A percentile compares a stretch with the other conserved stretches of the same genome.
Evolutionary conservation across 1,140 invertebrate genomes (phyloP).

Genomic region (Hydropsyche tenuis): DNA sequence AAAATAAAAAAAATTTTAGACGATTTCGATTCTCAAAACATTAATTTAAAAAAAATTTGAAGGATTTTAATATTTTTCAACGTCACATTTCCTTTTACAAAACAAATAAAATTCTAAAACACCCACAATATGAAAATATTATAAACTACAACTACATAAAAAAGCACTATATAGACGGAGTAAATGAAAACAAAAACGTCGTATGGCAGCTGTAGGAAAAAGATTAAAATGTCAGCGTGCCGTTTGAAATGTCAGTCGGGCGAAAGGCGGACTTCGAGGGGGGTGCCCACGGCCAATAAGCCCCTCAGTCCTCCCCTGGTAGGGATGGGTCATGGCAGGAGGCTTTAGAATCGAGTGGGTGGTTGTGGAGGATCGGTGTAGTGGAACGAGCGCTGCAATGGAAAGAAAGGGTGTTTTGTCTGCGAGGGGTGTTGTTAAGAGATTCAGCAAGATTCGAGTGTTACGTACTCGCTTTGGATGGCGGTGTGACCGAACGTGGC

Average conservation of each 20-base stretch:
- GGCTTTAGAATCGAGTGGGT: neutral
- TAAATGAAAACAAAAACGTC: constrained; percentile 48
- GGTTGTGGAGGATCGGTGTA: neutral
- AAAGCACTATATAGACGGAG: neutral
- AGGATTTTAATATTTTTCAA: too few relatives aligned
- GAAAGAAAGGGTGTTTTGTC: constrained; percentile 44
- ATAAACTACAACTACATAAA: neutral
- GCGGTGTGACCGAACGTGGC: constrained; percentile 9
- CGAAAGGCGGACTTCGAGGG: constrained; percentile 3
- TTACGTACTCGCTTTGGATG: neutral
- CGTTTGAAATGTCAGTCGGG: constrained; percentile 49
- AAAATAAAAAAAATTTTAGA: too few relatives aligned
- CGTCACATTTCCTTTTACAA: too few relatives aligned
- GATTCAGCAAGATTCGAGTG: constrained; percentile 45
- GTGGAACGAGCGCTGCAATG: neutral
- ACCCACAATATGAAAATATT: neutral
- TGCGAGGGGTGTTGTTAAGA: constrained; percentile 41
- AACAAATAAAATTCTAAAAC: too few relatives aligned
- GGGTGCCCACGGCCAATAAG: constrained; percentile 40
- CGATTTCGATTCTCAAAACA: too few relatives aligned
- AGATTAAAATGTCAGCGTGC: constrained; percentile 51
- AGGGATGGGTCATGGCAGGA: constrained; percentile 1
- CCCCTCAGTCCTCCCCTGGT: constrained; percentile 5
- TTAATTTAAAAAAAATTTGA: too few relatives aligned
- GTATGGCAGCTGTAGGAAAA: constrained; percentile 47